Evolutionary conservation across 2,888 invertebrate genomes (phyloP).

Genomic region (Drosophila anomalipes): DNA sequence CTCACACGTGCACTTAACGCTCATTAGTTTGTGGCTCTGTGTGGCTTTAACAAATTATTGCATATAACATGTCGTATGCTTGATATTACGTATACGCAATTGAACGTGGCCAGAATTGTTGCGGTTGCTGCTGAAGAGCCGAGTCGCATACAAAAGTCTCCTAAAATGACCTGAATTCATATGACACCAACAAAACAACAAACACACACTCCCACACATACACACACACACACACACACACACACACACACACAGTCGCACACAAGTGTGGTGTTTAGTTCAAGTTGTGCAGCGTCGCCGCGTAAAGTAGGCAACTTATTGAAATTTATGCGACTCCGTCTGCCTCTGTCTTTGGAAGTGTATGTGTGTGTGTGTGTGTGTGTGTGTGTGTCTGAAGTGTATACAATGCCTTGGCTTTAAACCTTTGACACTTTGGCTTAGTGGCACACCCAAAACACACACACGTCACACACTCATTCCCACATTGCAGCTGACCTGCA

Average conservation of each 20-base stretch:
- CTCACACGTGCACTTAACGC: conserved; percentile 38
- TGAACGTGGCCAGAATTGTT: conserved; percentile 10
- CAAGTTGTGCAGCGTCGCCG: conserved; percentile 38
- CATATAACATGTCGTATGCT: conserved; percentile 35
- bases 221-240: not conserved
- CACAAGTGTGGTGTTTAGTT: conserved; percentile 18
- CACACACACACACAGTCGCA: not conserved
- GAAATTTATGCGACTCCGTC: conserved; percentile 52
- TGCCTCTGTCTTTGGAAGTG: not conserved
- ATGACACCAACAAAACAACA: conserved; percentile 33
- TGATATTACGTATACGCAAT: conserved; percentile 33
- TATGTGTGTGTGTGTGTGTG: conserved; percentile 11
- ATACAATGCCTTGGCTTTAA: conserved; percentile 50
- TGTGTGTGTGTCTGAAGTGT: conserved; percentile 15
- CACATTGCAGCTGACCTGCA: conserved; percentile 21
- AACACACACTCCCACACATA: not conserved
- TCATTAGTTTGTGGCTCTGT: conserved; percentile 46
- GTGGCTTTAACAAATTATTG: conserved; percentile 31
- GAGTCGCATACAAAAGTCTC: conserved; percentile 27
- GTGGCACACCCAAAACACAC: conserved; percentile 41
- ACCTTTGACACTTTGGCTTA: conserved; percentile 51
- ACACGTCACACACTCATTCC: not conserved
- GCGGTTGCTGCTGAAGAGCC: conserved; percentile 10
- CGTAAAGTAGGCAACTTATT: conserved; percentile 60
- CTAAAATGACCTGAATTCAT: conserved; percentile 62